phyloP scores from a whole-genome alignment of 35 echinoderm and acorn worm species.

The Eucidaris tribuloides region DNA sequence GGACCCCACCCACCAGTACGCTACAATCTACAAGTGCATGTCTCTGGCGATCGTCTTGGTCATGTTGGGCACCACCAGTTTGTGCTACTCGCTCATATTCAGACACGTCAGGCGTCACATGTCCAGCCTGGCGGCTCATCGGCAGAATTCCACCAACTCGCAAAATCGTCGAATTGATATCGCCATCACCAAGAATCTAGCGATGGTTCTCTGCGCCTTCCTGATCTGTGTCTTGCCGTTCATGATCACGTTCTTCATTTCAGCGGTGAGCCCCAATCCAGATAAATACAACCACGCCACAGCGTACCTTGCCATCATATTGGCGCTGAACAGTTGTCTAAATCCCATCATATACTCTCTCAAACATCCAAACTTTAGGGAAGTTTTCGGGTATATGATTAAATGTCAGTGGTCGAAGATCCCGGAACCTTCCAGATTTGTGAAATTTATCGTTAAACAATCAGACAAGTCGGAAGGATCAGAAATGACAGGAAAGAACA shows the following conservation, averaged over 20 bases:
- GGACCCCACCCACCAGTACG: slow-evolving; percentile 1
- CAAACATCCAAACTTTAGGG: slow-evolving; percentile 22
- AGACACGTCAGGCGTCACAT: neutral
- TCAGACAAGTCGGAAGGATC: too few relatives aligned
- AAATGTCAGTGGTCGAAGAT: neutral
- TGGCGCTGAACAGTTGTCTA: slow-evolving; percentile 11
- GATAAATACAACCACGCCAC: neutral
- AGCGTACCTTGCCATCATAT: neutral
- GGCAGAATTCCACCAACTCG: neutral
- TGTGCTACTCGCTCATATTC: neutral
- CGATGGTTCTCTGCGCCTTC: neutral
- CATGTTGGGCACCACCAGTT: neutral
- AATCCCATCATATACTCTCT: slow-evolving; percentile 17
- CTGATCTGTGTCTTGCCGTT: slow-evolving; percentile 9
- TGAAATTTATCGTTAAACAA: too few relatives aligned
- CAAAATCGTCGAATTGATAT: neutral
- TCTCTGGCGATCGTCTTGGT: neutral
- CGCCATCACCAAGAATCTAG: slow-evolving; percentile 12
- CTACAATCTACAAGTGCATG: neutral
- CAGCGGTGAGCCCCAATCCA: neutral
- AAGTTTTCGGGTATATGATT: neutral
- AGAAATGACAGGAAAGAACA: too few relatives aligned
- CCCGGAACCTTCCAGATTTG: neutral
- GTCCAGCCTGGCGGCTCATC: neutral
- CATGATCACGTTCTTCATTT: neutral